Evolutionary conservation across 2,113 vertebrate genomes (phyloP).

Genomic region (Talpa occidentalis): DNA sequence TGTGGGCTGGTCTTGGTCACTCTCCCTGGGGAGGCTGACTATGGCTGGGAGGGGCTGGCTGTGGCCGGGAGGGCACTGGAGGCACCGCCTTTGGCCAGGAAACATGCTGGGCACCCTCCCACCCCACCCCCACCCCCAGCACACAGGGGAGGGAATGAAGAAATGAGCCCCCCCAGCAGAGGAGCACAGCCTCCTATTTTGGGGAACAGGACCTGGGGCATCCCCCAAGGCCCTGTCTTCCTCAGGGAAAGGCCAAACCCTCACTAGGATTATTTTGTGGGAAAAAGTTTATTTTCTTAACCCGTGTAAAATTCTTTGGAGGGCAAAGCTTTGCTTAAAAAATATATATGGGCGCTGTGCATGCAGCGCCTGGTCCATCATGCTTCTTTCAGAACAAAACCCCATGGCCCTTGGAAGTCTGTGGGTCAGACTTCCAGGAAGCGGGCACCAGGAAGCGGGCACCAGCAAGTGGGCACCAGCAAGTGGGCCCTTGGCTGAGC

Average conservation of each 20-base stretch:
- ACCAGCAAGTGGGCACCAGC: too few relatives aligned
- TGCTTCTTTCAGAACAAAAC: neutral
- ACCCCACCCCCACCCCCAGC: neutral
- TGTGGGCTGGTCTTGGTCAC: neutral
- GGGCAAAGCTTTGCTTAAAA: neutral
- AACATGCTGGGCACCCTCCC: accelerated
- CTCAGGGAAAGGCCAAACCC: neutral
- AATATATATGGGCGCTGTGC: neutral
- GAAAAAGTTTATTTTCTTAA: neutral
- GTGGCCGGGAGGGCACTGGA: neutral
- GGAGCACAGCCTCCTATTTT: too few relatives aligned
- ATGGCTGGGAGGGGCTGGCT: neutral
- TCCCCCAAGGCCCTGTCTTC: neutral
- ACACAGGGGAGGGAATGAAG: too few relatives aligned
- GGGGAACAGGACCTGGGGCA: neutral
- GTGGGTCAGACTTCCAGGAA: too few relatives aligned
- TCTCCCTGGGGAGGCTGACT: neutral
- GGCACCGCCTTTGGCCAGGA: neutral
- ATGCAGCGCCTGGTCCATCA: neutral
- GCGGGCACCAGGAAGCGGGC: too few relatives aligned
- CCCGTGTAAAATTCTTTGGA: neutral
- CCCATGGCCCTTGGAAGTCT: neutral
- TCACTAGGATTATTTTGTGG: neutral
- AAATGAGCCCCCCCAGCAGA: neutral
- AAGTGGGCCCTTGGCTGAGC: neutral